Percentiles rank a stretch among this genome's conserved stretches.
phyloP scores from a whole-genome alignment of 2,113 vertebrate species.

The Megaleporinus macrocephalus region DNA sequence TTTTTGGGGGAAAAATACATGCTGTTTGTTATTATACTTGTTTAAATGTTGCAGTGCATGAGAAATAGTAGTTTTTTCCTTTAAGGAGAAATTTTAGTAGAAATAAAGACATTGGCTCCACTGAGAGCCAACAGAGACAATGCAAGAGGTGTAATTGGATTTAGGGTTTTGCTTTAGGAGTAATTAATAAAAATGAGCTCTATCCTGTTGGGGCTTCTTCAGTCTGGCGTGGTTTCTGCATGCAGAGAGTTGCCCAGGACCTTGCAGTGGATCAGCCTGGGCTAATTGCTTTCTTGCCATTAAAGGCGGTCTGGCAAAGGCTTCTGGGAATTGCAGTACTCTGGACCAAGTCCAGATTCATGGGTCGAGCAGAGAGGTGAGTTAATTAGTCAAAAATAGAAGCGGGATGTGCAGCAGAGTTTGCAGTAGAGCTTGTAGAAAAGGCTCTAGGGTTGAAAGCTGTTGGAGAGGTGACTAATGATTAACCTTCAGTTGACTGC shows the following conservation, averaged over 20 bases:
- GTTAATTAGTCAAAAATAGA: constrained; percentile 72
- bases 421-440: constrained; percentile 54
- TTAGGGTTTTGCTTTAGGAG: constrained; percentile 71
- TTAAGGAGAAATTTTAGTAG: neutral
- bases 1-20: too few relatives aligned
- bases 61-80: neutral
- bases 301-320: constrained; percentile 13
- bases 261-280: constrained; percentile 10
- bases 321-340: constrained; percentile 41
- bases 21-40: neutral
- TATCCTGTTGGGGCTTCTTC: constrained; percentile 25
- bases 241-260: constrained; percentile 22
- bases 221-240: constrained; percentile 22
- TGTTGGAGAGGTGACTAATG: constrained; percentile 57
- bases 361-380: constrained; percentile 25
- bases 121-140: constrained; percentile 45
- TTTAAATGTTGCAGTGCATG: neutral
- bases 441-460: constrained; percentile 59
- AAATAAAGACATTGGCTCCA: neutral
- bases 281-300: constrained; percentile 41
- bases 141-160: constrained; percentile 63
- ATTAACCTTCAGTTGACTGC: constrained; percentile 68
- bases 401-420: constrained; percentile 60
- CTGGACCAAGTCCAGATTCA: constrained; percentile 29
- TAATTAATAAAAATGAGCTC: constrained; percentile 70